Base-by-base conservation (phyloP, 2,797 vertebrate species). In the Tapera naevia region DNA sequence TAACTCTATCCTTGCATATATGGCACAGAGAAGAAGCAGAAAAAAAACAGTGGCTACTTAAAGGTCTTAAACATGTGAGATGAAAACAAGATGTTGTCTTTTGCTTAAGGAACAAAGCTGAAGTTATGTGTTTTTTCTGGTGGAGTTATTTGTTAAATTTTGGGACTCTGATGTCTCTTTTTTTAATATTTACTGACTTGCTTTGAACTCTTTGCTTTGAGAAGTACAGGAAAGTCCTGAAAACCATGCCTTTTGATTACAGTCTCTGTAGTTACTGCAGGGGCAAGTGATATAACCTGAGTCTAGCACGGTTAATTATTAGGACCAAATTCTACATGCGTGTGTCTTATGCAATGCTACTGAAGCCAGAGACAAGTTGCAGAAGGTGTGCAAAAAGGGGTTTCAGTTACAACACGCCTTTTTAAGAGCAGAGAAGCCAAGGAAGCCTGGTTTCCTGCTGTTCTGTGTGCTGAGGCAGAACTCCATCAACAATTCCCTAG, bases 281-380 rank as follows among this genome's bases (percentile, higher is more conserved):
- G 39, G 50, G 17, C n/a, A 66, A 89, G 8, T 30, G 61, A 41
- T 0, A 1, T 76, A 92, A 89, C 21, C 30, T 23, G 56, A 78
- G 81, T 50, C 11, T 50, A 66, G 28, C 13, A 15, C 67, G 23
- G 75, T 93, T 91, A 95, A 86, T 89, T 88, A 93, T 89, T 89
- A 91, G 66, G 25, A 66, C 15, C 4, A 25, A 32, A 84, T 75
- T 84, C 54, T 86, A 35, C 7, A 14, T 7, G 13, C 39, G 1
- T 8, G 11, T 73, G 25, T 65, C 22, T 84, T 56, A 6, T 51
- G 35, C 24, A 53, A 18, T 10, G 18, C 30, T 57, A 10, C 61
- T 93, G 62, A 72, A 80, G 19, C 30, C 72, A 71, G 57, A 67
- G 54, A 28, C 10, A 54, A 80, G 23, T 33, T 75, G 54, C 13